These are phyloP conservation scores for Drosophila sucinea DNA, from an alignment of 1,140 invertebrate species.

Conservation along the genomic window DNA sequence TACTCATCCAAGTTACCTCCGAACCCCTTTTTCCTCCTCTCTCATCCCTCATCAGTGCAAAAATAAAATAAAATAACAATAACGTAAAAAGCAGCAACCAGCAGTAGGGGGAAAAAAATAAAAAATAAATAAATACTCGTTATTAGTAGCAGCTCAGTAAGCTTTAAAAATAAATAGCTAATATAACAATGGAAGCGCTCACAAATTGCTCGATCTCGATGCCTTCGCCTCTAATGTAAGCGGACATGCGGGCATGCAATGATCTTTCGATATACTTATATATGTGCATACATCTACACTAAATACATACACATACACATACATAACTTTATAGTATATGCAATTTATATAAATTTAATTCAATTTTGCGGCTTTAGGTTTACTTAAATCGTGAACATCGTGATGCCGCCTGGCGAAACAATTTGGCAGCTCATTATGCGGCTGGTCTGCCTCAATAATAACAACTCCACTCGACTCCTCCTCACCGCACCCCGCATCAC, in stretches of 20 bases:
- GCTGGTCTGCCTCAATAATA: conserved; percentile 65
- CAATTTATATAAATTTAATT: conserved; percentile 82
- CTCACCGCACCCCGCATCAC: neutral
- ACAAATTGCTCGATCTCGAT: conserved; percentile 65
- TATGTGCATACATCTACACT: conserved; percentile 25
- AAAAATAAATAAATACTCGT: conserved; percentile 31
- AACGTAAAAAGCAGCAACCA: conserved; percentile 38
- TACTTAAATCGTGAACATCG: conserved; percentile 63
- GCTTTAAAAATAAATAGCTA: conserved; percentile 75
- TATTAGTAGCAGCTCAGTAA: conserved; percentile 66
- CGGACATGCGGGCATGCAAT: conserved; percentile 71
- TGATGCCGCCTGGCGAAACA: conserved; percentile 51
- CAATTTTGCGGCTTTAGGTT: conserved; percentile 62
- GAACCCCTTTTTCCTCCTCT: conserved; percentile 24
- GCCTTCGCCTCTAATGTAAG: conserved; percentile 67
- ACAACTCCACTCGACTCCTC: conserved; percentile 25
- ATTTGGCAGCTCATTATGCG: conserved; percentile 78
- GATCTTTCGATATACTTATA: conserved; percentile 46
- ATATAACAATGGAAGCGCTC: conserved; percentile 65
- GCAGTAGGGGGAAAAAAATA: conserved; percentile 31
- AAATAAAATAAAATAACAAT: conserved; percentile 52
- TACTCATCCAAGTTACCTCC: conserved; percentile 19
- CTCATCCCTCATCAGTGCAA: conserved; percentile 39
- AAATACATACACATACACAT: conserved; percentile 5
- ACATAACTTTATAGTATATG: conserved; percentile 54